Evolutionary conservation across 1,140 invertebrate genomes (phyloP).

Genomic region (Amphibalanus amphitrite): DNA sequence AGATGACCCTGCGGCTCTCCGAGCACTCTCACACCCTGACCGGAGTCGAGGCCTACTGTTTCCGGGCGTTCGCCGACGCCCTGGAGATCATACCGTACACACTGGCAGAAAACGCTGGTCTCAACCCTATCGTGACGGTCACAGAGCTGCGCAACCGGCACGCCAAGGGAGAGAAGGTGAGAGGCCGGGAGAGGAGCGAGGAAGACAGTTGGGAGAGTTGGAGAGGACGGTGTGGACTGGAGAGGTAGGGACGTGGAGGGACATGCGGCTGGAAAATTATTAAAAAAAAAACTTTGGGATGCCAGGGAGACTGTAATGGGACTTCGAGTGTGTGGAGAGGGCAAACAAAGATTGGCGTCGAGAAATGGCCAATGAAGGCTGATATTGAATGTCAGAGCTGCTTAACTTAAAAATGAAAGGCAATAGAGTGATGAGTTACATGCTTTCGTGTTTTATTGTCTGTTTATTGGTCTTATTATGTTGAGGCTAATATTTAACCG

Average conservation of each 20-base stretch:
- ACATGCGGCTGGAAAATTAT: too few species aligned
- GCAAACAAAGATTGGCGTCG: too few species aligned
- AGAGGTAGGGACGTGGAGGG: background rate
- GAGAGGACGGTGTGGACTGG: background rate
- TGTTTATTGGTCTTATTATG: too few species aligned
- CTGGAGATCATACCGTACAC: slow-evolving; percentile 95
- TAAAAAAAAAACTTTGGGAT: too few species aligned
- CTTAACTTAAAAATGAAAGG: too few species aligned
- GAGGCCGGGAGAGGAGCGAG: background rate
- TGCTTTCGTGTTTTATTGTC: too few species aligned
- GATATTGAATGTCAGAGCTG: too few species aligned
- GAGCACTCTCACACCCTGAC: slow-evolving; percentile 55
- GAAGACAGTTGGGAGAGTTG: background rate
- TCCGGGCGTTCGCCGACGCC: slow-evolving; percentile 81
- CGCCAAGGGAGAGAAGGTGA: slow-evolving; percentile 46
- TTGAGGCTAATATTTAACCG: too few species aligned
- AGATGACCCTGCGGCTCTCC: slow-evolving; percentile 70
- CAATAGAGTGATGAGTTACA: too few species aligned
- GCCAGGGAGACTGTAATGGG: too few species aligned
- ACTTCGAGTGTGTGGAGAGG: too few species aligned
- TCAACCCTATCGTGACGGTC: slow-evolving; percentile 92
- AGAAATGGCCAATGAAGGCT: too few species aligned
- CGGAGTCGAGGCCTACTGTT: slow-evolving; percentile 88
- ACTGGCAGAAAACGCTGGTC: slow-evolving; percentile 92
- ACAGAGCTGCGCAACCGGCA: slow-evolving; percentile 91